Evolutionary conservation across 2,888 invertebrate species (phyloP).

Genomic region (Masnerella sp.): DNA sequence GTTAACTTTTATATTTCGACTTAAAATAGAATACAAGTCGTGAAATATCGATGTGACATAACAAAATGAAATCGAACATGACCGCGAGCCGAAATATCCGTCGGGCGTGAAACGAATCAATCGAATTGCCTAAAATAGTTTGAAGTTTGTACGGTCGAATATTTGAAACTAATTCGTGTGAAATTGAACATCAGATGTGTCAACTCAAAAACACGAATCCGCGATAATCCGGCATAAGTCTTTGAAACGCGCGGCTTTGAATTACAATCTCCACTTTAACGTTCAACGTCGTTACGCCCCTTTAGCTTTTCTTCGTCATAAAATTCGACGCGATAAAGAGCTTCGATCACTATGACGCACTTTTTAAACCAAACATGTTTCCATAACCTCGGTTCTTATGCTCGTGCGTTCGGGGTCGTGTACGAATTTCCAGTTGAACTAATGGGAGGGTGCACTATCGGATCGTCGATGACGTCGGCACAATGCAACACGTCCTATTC

Average conservation of each 20-base stretch:
- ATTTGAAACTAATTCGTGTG: too few relatives aligned
- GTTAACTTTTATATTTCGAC: too few relatives aligned
- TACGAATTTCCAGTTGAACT: constrained; percentile 40
- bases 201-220: constrained; percentile 14
- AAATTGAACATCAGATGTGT: constrained; percentile 9
- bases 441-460: constrained; percentile 21
- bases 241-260: background rate
- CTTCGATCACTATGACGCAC: constrained; percentile 12
- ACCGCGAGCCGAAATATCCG: too few relatives aligned
- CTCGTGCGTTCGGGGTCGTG: constrained; percentile 6
- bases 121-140: background rate
- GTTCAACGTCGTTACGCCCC: background rate
- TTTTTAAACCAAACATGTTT: constrained; percentile 26
- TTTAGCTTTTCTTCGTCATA: background rate
- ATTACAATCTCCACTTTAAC: background rate
- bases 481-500: constrained; percentile 41
- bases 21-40: too few relatives aligned
- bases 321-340: constrained; percentile 10
- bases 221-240: constrained; percentile 4
- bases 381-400: background rate
- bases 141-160: background rate
- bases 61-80: too few relatives aligned
- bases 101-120: background rate
- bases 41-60: too few relatives aligned
- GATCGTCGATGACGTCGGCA: constrained; percentile 34